phyloP scores from a whole-genome alignment of 2,797 vertebrate genomes.

The Coreius guichenoti region DNA sequence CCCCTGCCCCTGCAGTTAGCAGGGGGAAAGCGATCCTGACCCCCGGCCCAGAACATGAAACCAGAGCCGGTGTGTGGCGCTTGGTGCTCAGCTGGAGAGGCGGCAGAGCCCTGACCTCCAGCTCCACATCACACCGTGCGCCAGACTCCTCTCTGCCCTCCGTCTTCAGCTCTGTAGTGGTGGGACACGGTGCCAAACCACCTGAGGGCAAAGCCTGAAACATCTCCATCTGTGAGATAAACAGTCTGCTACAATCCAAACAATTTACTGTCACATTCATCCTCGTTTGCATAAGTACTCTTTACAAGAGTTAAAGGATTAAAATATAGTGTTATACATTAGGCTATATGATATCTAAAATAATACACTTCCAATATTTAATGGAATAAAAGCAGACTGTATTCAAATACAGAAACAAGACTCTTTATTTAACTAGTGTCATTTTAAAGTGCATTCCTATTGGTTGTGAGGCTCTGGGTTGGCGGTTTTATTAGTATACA shows the following conservation, averaged over 20 bases:
- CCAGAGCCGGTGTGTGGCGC: conserved; percentile 73
- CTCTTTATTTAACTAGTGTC: neutral
- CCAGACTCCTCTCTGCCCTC: conserved; percentile 58
- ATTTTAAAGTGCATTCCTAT: neutral
- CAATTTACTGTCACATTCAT: conserved; percentile 24
- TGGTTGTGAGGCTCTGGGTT: neutral
- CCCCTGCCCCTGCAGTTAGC: conserved; percentile 56
- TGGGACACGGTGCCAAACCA: conserved; percentile 53
- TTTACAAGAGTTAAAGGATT: conserved; percentile 7
- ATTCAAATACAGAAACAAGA: neutral
- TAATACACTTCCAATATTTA: neutral
- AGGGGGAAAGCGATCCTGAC: conserved; percentile 67
- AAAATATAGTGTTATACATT: neutral
- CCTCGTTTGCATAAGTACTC: conserved; percentile 14
- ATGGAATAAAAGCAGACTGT: neutral
- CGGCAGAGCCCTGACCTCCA: conserved; percentile 69
- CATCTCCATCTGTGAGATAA: conserved; percentile 41
- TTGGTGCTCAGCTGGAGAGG: conserved; percentile 81
- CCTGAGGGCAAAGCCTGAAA: conserved; percentile 46
- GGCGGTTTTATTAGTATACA: conserved; percentile 24
- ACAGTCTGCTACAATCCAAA: conserved; percentile 36
- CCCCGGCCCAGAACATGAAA: conserved; percentile 74
- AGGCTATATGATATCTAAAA: neutral
- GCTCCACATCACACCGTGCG: conserved; percentile 70
- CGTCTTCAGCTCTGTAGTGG: conserved; percentile 15